Conservation (phyloP, 2,797 vertebrate genomes). For the Sebastiscus tertius region DNA sequence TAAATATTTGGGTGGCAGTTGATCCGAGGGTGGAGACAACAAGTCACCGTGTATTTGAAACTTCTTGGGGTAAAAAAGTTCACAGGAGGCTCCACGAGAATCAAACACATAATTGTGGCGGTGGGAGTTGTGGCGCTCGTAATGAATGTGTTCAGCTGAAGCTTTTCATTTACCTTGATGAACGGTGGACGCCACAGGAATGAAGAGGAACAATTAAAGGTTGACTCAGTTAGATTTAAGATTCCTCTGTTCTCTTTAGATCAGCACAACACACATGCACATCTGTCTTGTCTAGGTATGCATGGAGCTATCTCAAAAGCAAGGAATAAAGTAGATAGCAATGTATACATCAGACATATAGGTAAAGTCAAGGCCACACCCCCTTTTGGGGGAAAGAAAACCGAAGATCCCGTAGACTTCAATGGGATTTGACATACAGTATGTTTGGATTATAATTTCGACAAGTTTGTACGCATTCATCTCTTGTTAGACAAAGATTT, state of each 20-base stretch:
- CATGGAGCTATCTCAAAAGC: too few relatives aligned
- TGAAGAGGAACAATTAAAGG: slow-evolving; percentile 42
- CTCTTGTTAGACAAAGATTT: too few relatives aligned
- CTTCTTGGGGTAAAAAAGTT: slow-evolving; percentile 2
- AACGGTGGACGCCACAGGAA: slow-evolving; percentile 50
- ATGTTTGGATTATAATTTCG: too few relatives aligned
- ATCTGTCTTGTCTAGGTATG: too few relatives aligned
- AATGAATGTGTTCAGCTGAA: slow-evolving; percentile 56
- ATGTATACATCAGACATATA: too few relatives aligned
- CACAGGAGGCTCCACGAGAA: slow-evolving; percentile 34
- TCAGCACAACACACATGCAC: neutral
- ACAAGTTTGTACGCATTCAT: too few relatives aligned
- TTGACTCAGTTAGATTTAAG: neutral
- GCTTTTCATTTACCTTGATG: slow-evolving; percentile 62
- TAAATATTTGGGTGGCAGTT: slow-evolving; percentile 63
- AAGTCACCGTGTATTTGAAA: slow-evolving; percentile 23
- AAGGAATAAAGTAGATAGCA: too few relatives aligned
- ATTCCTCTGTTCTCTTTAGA: neutral
- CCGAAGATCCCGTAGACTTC: too few relatives aligned
- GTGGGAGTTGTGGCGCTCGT: slow-evolving; percentile 57
- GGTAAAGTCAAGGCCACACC: too few relatives aligned
- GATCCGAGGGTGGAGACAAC: slow-evolving; percentile 14
- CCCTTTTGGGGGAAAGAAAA: too few relatives aligned
- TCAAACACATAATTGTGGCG: slow-evolving; percentile 52
- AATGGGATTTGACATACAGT: too few relatives aligned